Base-by-base conservation (phyloP, 1,140 invertebrate genomes). In the Harlomillsia oculata region DNA sequence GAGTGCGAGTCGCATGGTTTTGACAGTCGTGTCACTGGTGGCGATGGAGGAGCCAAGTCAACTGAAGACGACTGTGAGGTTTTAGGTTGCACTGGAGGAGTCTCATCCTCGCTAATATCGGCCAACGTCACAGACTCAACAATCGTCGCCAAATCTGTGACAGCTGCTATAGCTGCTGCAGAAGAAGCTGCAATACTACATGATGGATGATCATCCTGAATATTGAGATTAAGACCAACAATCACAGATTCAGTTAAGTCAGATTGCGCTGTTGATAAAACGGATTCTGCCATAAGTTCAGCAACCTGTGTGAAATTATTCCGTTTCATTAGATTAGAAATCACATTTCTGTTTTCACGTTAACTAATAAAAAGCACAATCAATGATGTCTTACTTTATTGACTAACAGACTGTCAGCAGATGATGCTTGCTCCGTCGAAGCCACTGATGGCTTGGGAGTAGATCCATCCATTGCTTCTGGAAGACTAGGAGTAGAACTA, bases 401-500 rank as follows among this genome's bases (percentile, higher is more conserved):
- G 16, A 86, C 82, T 46, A 59, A 29, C 25, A 94, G 75, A 75
- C 90, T 92, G 70, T 93, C 90, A 3, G 87, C 87, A 21, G 88
- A 91, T 2, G 86, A 86, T 9, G 88, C 85, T 73, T 92, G 89
- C 68, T 92, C 89, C 6, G 87, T 90, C n/a, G 84, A 87, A 0
- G 85, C 82, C 5, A 90, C 84, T 0, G 85, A 88, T 23, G 80
- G 76, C 70, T 83, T 72, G 28, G 50, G 69, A 60, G 56, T 63
- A 44, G 59, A 46, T 49, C 60, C 74, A 56, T 89, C 85, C 0
- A 85, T 89, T 14, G 86, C 87, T 70, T 92, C 88, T 1, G 89
- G 86, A 63, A 92, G 74, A 69, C 87, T 91, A 20, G 89, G 90
- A 2, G 92, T 97, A 26, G 91, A 96, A 71, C 87, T 94, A 41